A percentile compares a stretch with the other conserved stretches of the same genome.
phyloP scores from a whole-genome alignment of 1,140 invertebrate species.

The Chrysomallon squamiferum region DNA sequence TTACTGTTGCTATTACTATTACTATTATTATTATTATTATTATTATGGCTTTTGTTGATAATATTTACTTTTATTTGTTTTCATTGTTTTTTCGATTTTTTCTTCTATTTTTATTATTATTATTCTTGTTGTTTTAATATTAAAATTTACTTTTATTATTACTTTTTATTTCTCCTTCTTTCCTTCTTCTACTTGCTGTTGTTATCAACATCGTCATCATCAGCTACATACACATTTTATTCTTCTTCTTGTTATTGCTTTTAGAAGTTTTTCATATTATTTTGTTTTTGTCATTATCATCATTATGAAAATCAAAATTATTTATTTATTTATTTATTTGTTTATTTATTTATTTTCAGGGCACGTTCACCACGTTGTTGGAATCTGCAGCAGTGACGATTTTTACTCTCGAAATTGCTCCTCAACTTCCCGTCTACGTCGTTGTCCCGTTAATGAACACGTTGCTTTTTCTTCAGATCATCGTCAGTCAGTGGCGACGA shows the following conservation, averaged over 20 bases:
- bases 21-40: too few species aligned
- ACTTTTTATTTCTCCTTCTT: neutral
- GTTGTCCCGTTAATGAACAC: constrained; percentile 21
- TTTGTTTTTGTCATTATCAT: too few species aligned
- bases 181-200: neutral
- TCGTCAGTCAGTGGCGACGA: constrained; percentile 14
- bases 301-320: too few species aligned
- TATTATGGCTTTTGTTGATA: too few species aligned
- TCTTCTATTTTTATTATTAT: neutral
- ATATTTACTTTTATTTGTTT: neutral
- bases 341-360: constrained; percentile 8
- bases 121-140: neutral
- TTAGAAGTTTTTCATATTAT: too few species aligned
- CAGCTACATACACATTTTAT: neutral
- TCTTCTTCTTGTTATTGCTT: too few species aligned
- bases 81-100: neutral
- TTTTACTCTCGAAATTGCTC: constrained; percentile 19
- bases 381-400: constrained; percentile 23
- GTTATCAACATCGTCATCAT: too few species aligned
- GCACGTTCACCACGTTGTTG: constrained; percentile 9
- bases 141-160: neutral
- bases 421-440: constrained; percentile 18
- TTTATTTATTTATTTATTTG: too few species aligned
- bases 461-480: constrained; percentile 16
- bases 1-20: too few species aligned